These are phyloP conservation scores for Lasioglossum vierecki DNA, from an alignment of 2,888 invertebrate genomes.

Conservation along the genomic window DNA sequence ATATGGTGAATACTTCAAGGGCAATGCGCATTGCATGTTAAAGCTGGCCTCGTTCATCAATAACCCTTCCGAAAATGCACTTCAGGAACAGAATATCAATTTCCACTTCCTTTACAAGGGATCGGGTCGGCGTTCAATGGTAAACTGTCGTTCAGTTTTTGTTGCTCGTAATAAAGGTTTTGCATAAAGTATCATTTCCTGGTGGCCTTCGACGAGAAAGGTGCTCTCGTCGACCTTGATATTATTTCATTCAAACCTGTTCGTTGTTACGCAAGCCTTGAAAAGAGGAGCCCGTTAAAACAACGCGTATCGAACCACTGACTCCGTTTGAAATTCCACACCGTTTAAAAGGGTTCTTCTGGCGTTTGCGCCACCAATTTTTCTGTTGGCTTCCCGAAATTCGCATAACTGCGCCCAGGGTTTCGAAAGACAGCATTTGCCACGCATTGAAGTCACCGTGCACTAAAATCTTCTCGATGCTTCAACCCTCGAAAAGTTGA, in stretches of 20 bases:
- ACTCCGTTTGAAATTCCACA: slow-evolving; percentile 25
- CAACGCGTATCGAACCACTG: slow-evolving; percentile 1
- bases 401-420: not conserved
- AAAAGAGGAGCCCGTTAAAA: slow-evolving; percentile 35
- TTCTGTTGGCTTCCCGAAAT: not conserved
- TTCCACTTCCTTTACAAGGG: not conserved
- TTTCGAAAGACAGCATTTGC: not conserved
- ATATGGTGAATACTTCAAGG: not conserved
- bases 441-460: not conserved
- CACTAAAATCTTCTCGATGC: not conserved
- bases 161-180: slow-evolving; percentile 36
- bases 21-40: not conserved
- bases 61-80: slow-evolving; percentile 28
- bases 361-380: not conserved
- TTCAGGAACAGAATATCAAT: slow-evolving; percentile 24
- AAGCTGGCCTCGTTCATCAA: slow-evolving; percentile 21
- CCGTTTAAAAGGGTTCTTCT: not conserved
- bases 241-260: slow-evolving; percentile 68
- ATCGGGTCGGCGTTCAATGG: slow-evolving; percentile 20
- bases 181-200: slow-evolving; percentile 66
- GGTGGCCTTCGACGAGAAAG: slow-evolving; percentile 69
- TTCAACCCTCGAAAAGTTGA: not conserved
- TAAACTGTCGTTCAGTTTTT: slow-evolving; percentile 33
- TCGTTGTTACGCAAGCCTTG: slow-evolving; percentile 24
- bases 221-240: slow-evolving; percentile 66